Conservation (phyloP, 2,888 invertebrate genomes). For the Ametastegia equiseti region DNA sequence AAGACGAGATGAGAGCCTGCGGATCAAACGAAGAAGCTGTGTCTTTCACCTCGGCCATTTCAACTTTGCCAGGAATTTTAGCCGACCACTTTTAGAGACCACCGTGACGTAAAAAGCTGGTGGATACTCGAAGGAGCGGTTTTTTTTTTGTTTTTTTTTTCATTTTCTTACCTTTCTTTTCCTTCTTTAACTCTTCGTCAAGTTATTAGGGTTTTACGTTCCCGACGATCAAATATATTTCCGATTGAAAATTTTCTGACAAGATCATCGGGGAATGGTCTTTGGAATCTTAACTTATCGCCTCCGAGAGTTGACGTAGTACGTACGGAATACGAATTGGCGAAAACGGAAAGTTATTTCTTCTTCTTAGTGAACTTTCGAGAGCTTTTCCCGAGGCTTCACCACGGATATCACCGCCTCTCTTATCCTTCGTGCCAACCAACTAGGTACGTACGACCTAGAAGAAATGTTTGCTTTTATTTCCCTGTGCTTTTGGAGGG, state of each 20-base stretch:
- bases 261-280: constrained; percentile 25
- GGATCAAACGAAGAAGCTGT: constrained; percentile 11
- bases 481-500: background rate
- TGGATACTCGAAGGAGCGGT: background rate
- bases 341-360: constrained; percentile 27
- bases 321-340: constrained; percentile 24
- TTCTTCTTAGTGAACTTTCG: constrained; percentile 23
- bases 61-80: constrained; percentile 1
- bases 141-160: background rate
- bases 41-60: background rate
- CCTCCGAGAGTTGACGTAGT: background rate
- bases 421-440: background rate
- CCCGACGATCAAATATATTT: constrained; percentile 18
- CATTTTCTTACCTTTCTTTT: background rate
- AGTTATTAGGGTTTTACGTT: background rate
- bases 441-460: background rate
- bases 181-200: background rate
- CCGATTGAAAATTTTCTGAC: constrained; percentile 34
- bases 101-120: background rate
- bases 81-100: background rate
- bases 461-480: background rate
- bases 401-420: background rate
- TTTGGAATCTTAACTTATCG: constrained; percentile 27
- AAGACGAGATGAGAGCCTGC: background rate
- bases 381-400: constrained; percentile 1